Base-by-base conservation (phyloP, 92 coral and sea anemone genomes). In the Palythoa caribaeorum region DNA sequence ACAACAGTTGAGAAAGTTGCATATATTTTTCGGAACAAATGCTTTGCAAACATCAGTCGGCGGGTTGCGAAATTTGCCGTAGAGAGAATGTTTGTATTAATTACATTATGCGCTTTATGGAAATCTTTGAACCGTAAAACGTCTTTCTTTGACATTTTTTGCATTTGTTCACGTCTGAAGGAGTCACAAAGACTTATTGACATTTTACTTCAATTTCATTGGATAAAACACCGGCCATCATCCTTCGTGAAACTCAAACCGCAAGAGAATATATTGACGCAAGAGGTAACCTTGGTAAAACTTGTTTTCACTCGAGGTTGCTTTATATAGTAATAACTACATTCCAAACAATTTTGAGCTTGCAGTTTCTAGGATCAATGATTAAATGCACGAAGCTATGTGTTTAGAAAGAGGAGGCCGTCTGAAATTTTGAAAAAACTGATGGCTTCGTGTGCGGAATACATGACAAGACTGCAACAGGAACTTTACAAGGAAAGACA, bases 401-500 rank as follows among this genome's bases (percentile, higher is more conserved):
- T 7, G 44, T 20, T 65, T 16, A 48, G 38, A n/a, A 80, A 69
- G 13, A 6, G 21, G 38, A 16, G 35, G n/a, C 44, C 1, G 15
- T 21, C 35, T 21, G 36, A 88, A 14, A 38, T 37, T 21, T 16
- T 63, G 4, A 38, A 70, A 59, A 87, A 48, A 28, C n/a, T n/a
- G n/a, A 92, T 94, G 96, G 92, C 92, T 35, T 71, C 62, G 2
- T 80, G 86, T 20, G 53, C 84, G 80, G 86, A 85, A 6, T 80
- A 92, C 65, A 84, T 97, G 89, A 90, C 97, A 6, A 90, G 87
- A 79, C 88, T 94, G 35, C 99, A 97, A 78, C 88, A 80, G 38
- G 94, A 94, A 69, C 92, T 97, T 2, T 97, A 97, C 92, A 94
- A 87, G 63, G 98, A 95, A 63, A 93, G 89, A 68, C 93, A 88